Evolutionary conservation across 2,888 invertebrate species (phyloP).

Genomic region (Rhorus exstirpatorius): DNA sequence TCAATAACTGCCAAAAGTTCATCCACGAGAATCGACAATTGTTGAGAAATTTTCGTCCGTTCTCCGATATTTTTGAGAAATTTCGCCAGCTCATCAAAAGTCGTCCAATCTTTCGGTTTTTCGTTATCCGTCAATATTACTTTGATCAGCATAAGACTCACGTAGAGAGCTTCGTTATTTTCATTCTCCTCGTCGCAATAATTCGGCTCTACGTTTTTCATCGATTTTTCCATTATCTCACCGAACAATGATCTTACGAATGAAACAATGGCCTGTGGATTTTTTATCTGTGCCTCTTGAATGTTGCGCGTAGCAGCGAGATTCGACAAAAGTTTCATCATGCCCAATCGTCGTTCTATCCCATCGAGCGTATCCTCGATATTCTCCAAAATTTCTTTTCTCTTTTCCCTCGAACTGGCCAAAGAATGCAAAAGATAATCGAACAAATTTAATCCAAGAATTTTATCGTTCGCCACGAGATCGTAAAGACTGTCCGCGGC

Average conservation of each 20-base stretch:
- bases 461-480: slow-evolving; percentile 79
- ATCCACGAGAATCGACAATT: slow-evolving; percentile 76
- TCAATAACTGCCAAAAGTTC: slow-evolving; percentile 82
- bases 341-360: slow-evolving; percentile 79
- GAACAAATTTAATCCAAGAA: slow-evolving; percentile 83
- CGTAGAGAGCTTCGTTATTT: slow-evolving; percentile 79
- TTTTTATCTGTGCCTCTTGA: slow-evolving; percentile 81
- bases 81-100: slow-evolving; percentile 80
- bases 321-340: slow-evolving; percentile 82
- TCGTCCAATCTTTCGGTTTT: slow-evolving; percentile 76
- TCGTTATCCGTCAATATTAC: slow-evolving; percentile 80
- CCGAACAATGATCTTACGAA: slow-evolving; percentile 83
- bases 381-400: slow-evolving; percentile 71
- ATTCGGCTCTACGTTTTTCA: not conserved
- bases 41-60: slow-evolving; percentile 67
- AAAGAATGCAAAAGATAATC: slow-evolving; percentile 83
- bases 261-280: slow-evolving; percentile 82
- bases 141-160: slow-evolving; percentile 84
- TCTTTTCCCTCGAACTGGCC: slow-evolving; percentile 65
- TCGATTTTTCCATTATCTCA: slow-evolving; percentile 48
- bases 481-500: slow-evolving; percentile 82
- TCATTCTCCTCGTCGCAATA: slow-evolving; percentile 43
- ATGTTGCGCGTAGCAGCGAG: slow-evolving; percentile 81
- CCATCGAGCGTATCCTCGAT: slow-evolving; percentile 75
- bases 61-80: slow-evolving; percentile 76